Evolutionary conservation across 2,888 invertebrate species (phyloP), one percentile per base, ranked within the genome.

Genomic region (Tuberolachnus salignus): DNA sequence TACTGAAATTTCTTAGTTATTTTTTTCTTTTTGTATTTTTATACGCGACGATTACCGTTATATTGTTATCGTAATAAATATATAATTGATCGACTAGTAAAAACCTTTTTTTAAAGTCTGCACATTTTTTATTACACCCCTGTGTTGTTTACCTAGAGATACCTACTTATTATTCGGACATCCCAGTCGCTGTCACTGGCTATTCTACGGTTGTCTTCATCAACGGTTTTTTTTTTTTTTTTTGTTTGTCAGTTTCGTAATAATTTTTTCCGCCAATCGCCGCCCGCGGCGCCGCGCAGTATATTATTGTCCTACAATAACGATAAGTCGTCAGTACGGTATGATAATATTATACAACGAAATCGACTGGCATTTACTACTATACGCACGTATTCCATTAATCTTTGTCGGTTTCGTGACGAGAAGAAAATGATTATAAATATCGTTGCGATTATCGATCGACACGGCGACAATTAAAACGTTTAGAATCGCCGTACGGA

Each of bases 181-280:
- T 26, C 67, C 67, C 67, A n/a, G 51, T 51, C 51, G 51, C n/a
- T n/a, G n/a, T 51, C 67, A 23, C 13, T 11, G 23, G 19, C 67
- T 67, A 53, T 51, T 49, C n/a, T n/a, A n/a, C n/a, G n/a, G n/a
- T n/a, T 51, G 67, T 51, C 67, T 67, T 67, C 11, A 34, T 67
- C 11, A 34, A 67, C 51, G 34, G 34, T 34, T 34, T 34, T 67
- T 67, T 26, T 26, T 16, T 26, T 23, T 13, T 57, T 57, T 23
- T 53, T 53, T 14, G 49, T 49, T 49, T 4, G 2, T 49, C 13
- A 2, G 10, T 49, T 23, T 10, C 21, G 34, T 3, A 34, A 34
- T 19, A 11, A 23, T 46, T n/a, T 42, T 44, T 6, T n/a, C 16
- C 16, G 51, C 51, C 51, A 13, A 1, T 51, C 16, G 34, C 9